Percentiles rank a stretch among this genome's conserved stretches.
Conservation (phyloP, 2,888 invertebrate genomes). For the Drosophila testacea region DNA sequence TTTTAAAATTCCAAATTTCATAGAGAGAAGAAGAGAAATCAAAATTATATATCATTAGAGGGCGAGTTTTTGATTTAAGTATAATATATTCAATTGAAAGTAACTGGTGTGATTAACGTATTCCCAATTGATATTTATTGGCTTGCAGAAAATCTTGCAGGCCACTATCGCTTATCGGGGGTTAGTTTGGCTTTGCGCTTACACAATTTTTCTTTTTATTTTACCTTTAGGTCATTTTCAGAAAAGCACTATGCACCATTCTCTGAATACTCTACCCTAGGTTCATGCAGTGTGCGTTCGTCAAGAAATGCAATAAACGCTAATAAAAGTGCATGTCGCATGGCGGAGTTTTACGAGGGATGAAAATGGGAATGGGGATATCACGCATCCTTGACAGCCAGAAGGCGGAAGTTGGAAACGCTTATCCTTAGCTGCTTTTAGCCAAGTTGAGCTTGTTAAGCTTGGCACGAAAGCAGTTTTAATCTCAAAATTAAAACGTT, state of each 20-base stretch:
- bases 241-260: conserved; percentile 24
- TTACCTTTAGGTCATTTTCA: conserved; percentile 13
- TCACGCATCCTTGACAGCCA: conserved; percentile 38
- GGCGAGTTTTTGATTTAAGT: neutral
- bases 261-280: conserved; percentile 1
- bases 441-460: conserved; percentile 78
- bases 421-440: conserved; percentile 57
- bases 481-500: conserved; percentile 82
- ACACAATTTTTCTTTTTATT: neutral
- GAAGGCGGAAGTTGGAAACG: conserved; percentile 64
- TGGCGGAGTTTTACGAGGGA: conserved; percentile 67
- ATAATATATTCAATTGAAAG: neutral
- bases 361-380: conserved; percentile 23
- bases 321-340: conserved; percentile 82
- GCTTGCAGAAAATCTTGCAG: conserved; percentile 44
- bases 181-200: conserved; percentile 16
- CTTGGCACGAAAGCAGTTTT: conserved; percentile 79
- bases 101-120: conserved; percentile 30
- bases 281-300: conserved; percentile 57
- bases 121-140: conserved; percentile 66
- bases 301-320: conserved; percentile 76
- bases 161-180: conserved; percentile 41
- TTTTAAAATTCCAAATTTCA: conserved; percentile 33
- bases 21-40: too few species aligned
- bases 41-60: too few species aligned